Base-by-base conservation (phyloP, 1,140 invertebrate genomes). In the Limonius californicus region DNA sequence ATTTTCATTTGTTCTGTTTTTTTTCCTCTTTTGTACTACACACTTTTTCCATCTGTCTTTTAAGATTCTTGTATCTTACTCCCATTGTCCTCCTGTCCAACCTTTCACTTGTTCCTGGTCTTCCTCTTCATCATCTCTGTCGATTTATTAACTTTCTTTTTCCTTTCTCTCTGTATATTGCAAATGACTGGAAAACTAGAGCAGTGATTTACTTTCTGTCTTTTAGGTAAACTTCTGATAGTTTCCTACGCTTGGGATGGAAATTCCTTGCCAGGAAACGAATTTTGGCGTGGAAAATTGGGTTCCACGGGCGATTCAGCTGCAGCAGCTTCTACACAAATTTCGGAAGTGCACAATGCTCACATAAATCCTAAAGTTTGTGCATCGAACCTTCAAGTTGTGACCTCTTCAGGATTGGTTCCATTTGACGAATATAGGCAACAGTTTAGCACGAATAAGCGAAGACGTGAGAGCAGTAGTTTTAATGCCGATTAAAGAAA, bases 191-290 rank as follows among this genome's bases (percentile, higher is more conserved):
- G 23, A 9, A 27, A 27, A 27, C 3, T 19, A 18, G 11, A 50
- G 6, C 47, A 16, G 19, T 50, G 11, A 20, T 55, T 32, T 62
- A 42, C 7, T 32, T 16, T 50, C 50, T 8, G 23, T 55, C 14
- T 59, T 63, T 72, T 68, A 20, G 81, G 79, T 19, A 85, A 85
- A 69, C 69, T 85, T 1, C 69, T 86, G 50, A 79, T 88, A 8
- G 81, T 86, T 2, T 85, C 82, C 0, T 88, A 88, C 65, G 83
- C 87, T 0, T 86, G 85, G 82, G 86, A 88, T 70, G 82, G 83
- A 7, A 88, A 88, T 67, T 79, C 85, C 1, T 77, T 85, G 56
- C 85, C 86, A 1, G 86, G 85, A 66, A 84, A 83, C 61, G 83
- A 84, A 57, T 85, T 81, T 65, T 85, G 83, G 83, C 8, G 18